These are phyloP conservation scores for Drosophila nigrodunni DNA, from an alignment of 1,140 invertebrate species.

Conservation along the genomic window DNA sequence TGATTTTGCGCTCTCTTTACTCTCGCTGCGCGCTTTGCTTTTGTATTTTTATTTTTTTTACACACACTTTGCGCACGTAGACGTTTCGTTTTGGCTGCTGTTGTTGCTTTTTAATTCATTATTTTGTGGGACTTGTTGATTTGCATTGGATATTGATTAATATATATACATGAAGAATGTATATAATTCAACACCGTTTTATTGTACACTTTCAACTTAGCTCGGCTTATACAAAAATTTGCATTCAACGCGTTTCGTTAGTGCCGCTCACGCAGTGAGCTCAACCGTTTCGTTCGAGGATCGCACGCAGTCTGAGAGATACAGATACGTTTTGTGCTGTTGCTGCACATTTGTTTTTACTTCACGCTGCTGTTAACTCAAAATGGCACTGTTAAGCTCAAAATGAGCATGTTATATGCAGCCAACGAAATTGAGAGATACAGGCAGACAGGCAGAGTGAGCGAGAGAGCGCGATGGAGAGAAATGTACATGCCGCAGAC, in stretches of 20 bases:
- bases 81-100: constrained; percentile 47
- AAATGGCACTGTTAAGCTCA: constrained; percentile 44
- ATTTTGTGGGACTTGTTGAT: constrained; percentile 28
- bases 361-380: constrained; percentile 37
- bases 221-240: constrained; percentile 37
- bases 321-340: constrained; percentile 39
- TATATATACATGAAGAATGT: constrained; percentile 13
- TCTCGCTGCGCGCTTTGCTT: constrained; percentile 41
- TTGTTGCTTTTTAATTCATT: constrained; percentile 59
- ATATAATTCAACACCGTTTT: constrained; percentile 18
- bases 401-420: constrained; percentile 35
- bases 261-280: constrained; percentile 53
- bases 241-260: constrained; percentile 47
- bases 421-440: not conserved
- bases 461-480: constrained; percentile 11
- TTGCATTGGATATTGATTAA: constrained; percentile 26
- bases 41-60: constrained; percentile 46
- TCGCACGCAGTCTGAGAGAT: constrained; percentile 79
- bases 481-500: constrained; percentile 56
- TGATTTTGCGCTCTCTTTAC: constrained; percentile 45
- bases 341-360: constrained; percentile 27
- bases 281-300: constrained; percentile 81
- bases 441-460: constrained; percentile 5
- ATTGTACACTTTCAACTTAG: constrained; percentile 33
- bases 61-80: constrained; percentile 71